Evolutionary conservation across 2,888 invertebrate species (phyloP), one percentile per base, ranked within the genome.

Genomic region (Agrypnus murinus): DNA sequence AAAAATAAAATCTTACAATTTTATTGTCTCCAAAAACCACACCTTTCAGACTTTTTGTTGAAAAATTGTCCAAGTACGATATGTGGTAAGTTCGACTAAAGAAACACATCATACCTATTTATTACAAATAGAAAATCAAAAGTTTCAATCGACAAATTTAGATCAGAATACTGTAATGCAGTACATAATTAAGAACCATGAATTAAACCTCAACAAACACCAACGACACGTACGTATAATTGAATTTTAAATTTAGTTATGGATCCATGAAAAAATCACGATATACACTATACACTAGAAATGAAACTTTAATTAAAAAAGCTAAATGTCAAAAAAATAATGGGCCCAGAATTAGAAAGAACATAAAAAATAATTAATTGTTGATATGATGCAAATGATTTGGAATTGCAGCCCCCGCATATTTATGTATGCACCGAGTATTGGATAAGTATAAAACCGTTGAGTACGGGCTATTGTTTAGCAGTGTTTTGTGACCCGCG

Each of bases 301-400:
- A 63, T 12, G 34, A 53, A 60, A 25, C 38, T 67, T 59, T 67
- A 67, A 67, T 68, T 68, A 63, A 68, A 68, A 68, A 43, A 34
- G 62, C 46, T 62, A 68, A 53, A 67, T 67, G 48, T 60, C 48
- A 67, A 59, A 60, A 65, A 67, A 38, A 43, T 65, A 65, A 65
- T 58, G 65, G 17, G 36, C 15, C 50, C 43, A 57, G 65, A 45
- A 65, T 65, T 57, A 65, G 40, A 60, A 48, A 50, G 40, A 59
- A 67, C 67, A 60, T 67, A 67, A 67, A 67, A 67, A 67, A 67
- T 67, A 60, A 67, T 67, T 67, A 67, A 65, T 65, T 65, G 53
- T 65, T 53, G 50, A 68, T 62, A 45, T 62, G 62, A 68, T 68
- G 60, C 15, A 53, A 68, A 68, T 62, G 25, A 45, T 45, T 55